These are phyloP conservation scores for Otolemur garnettii DNA, from an alignment of 2,113 vertebrate genomes.

Conservation along the genomic window DNA sequence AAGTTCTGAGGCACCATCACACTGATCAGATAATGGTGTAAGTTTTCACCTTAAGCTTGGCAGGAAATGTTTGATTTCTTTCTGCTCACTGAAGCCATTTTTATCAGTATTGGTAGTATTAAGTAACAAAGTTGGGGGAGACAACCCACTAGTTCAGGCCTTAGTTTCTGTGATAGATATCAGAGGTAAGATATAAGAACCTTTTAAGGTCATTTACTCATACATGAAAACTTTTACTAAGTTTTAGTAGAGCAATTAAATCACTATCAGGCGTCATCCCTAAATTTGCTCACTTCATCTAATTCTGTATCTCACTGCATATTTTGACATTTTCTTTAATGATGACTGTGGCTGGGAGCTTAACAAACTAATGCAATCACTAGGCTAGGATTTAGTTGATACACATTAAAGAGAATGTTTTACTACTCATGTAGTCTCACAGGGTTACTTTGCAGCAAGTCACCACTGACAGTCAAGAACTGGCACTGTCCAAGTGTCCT, in stretches of 20 bases:
- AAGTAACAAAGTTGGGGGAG: slow-evolving; percentile 54
- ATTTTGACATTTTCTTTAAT: slow-evolving; percentile 19
- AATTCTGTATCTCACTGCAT: neutral
- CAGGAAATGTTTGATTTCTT: slow-evolving; percentile 74
- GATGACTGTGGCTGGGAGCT: neutral
- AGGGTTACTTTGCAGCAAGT: neutral
- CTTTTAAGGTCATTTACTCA: slow-evolving; percentile 43
- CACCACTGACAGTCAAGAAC: neutral
- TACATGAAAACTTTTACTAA: slow-evolving; percentile 23
- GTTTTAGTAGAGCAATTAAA: slow-evolving; percentile 34
- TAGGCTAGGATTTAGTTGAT: neutral
- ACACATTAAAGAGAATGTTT: neutral
- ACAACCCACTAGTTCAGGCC: neutral
- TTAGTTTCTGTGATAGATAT: slow-evolving; percentile 55
- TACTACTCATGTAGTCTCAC: neutral
- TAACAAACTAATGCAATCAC: neutral
- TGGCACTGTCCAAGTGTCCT: neutral
- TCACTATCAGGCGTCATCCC: neutral
- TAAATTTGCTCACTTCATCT: neutral
- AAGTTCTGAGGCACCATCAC: slow-evolving; percentile 51
- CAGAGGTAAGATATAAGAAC: slow-evolving; percentile 23
- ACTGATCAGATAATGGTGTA: slow-evolving; percentile 63
- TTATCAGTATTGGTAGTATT: slow-evolving; percentile 30
- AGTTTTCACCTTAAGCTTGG: slow-evolving; percentile 57
- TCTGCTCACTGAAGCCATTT: slow-evolving; percentile 51